A percentile compares a stretch with the other conserved stretches of the same genome.
Evolutionary conservation across 2,888 invertebrate species (phyloP).

Genomic region (Ceraclea dissimilis): DNA sequence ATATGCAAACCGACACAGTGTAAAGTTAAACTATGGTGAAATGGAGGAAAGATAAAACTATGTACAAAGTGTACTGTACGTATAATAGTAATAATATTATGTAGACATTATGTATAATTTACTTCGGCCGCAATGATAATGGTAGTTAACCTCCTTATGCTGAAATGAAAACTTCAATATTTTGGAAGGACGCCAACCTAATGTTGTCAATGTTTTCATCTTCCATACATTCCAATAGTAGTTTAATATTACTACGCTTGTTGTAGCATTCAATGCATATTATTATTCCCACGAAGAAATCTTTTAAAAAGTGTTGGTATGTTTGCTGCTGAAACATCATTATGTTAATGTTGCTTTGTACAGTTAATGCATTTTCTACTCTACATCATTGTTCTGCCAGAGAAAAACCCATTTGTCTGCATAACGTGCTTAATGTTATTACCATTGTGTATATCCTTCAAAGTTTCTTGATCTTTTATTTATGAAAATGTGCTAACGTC

Average conservation of each 20-base stretch:
- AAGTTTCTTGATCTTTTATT: not conserved
- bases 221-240: not conserved
- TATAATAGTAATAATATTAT: no score
- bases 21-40: no score
- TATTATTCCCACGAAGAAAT: no score
- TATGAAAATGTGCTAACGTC: not conserved
- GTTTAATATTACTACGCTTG: no score
- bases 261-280: no score
- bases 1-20: no score
- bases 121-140: not conserved
- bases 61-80: no score
- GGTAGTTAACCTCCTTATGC: conserved; percentile 9
- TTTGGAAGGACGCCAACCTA: conserved; percentile 12
- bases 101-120: not conserved
- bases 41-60: no score
- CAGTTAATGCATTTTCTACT: not conserved
- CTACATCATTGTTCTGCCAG: not conserved
- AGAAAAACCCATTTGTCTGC: not conserved
- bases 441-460: not conserved
- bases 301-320: no score
- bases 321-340: no score
- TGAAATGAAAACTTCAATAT: conserved; percentile 6
- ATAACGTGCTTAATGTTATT: no score
- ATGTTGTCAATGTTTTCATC: conserved; percentile 10
- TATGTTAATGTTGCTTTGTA: not conserved